Conservation (phyloP, 2,888 invertebrate species). For the Plagodis dolabraria region DNA sequence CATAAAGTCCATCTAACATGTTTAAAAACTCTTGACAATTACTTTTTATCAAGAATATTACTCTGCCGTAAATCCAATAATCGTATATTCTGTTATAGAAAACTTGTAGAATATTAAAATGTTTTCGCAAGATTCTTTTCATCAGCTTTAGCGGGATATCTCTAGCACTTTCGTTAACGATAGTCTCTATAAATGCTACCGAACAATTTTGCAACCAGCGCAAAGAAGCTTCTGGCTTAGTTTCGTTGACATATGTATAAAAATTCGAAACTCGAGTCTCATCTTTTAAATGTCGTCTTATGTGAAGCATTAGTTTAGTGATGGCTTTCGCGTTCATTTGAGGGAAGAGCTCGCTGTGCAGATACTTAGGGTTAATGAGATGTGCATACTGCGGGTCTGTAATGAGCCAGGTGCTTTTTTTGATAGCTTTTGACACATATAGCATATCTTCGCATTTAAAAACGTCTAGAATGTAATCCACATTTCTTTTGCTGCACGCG, state of each 20-base stretch:
- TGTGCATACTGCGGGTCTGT: constrained; percentile 59
- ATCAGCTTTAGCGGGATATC: constrained; percentile 41
- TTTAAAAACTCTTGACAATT: too few relatives aligned
- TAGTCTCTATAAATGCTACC: constrained; percentile 49
- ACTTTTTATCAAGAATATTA: too few relatives aligned
- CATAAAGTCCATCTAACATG: not conserved
- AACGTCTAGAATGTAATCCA: constrained; percentile 52
- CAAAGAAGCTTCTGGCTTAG: constrained; percentile 40
- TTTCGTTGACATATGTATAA: constrained; percentile 52
- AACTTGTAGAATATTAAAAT: constrained; percentile 47
- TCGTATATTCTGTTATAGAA: constrained; percentile 2
- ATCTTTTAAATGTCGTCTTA: constrained; percentile 62
- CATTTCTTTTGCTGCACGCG: constrained; percentile 49
- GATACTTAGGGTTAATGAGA: constrained; percentile 65
- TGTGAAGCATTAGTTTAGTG: constrained; percentile 59
- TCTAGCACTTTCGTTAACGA: constrained; percentile 40
- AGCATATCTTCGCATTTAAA: constrained; percentile 60
- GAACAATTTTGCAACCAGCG: constrained; percentile 68
- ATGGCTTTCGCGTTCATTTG: constrained; percentile 61
- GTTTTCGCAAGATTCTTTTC: constrained; percentile 56
- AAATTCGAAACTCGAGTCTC: constrained; percentile 62
- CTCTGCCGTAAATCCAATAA: too few relatives aligned
- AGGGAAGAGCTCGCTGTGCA: constrained; percentile 56
- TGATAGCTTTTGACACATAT: constrained; percentile 65
- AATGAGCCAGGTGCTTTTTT: constrained; percentile 62